phyloP scores from a whole-genome alignment of 2,113 vertebrate genomes.

The Brachirus orientalis region DNA sequence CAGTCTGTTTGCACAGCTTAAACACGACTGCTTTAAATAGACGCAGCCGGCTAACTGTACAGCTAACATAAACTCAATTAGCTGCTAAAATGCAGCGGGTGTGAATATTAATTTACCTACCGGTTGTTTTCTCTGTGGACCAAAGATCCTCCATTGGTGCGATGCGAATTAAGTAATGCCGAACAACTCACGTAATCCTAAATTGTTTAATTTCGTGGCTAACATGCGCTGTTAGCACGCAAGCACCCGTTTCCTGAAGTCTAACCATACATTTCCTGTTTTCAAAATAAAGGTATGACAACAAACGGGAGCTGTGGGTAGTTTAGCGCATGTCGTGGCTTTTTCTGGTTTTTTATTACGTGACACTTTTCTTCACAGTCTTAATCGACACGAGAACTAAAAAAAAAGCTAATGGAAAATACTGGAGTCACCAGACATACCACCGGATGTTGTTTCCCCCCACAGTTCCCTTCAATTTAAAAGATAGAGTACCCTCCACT shows the following conservation, averaged over 20 bases:
- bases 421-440: too few species aligned
- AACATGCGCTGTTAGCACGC: conserved; percentile 70
- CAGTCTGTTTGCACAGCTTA: background rate
- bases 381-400: too few species aligned
- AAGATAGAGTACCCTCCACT: too few species aligned
- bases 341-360: too few species aligned
- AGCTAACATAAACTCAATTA: conserved; percentile 8
- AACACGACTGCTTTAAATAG: conserved; percentile 35
- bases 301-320: background rate
- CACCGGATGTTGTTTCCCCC: conserved; percentile 15
- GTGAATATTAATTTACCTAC: conserved; percentile 29
- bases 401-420: too few species aligned
- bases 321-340: background rate
- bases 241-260: conserved; percentile 55
- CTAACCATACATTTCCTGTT: conserved; percentile 29
- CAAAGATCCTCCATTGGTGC: conserved; percentile 33
- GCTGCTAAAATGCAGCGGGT: background rate
- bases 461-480: too few species aligned
- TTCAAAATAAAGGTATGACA: conserved; percentile 51
- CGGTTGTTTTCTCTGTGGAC: conserved; percentile 30
- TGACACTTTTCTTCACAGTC: too few species aligned
- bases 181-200: conserved; percentile 8
- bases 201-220: conserved; percentile 24
- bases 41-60: conserved; percentile 35
- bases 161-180: background rate